Evolutionary conservation across 2,797 vertebrate genomes (phyloP), one percentile per base, ranked within the genome.

Genomic region (Cryptoblepharus egeriae): DNA sequence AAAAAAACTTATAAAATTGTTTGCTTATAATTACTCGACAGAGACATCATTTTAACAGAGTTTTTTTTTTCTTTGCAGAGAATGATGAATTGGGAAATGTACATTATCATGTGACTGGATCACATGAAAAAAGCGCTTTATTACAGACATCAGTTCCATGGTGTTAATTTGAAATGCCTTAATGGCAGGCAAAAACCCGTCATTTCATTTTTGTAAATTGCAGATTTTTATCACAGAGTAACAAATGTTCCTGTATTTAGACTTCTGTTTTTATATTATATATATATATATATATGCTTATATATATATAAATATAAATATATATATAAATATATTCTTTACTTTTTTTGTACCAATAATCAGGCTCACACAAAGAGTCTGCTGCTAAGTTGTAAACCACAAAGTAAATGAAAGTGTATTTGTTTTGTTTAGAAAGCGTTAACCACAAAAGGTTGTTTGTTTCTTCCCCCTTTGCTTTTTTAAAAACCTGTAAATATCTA

Each of bases 111-210:
- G 97, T 98, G 97, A 97, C 95, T 94, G 95, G 95, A 96, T 98
- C 97, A 98, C 97, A 96, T 97, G 97, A 96, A 79, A 74, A 52
- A 97, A 96, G 93, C 94, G 96, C 95, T 96, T 97, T 97, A 96
- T 96, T 97, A 97, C 96, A 98, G 96, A 97, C 98, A 97, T 99
- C 97, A 96, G 96, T 97, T 98, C 97, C 97, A 97, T 97, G 97
- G 97, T 98, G 98, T 99, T 98, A 96, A 96, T 96, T 96, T 96
- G 96, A 97, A 97, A 97, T 96, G 97, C 97, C 98, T 98, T 97
- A 96, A 95, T 98, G 96, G 97, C 97, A 98, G 97, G 97, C 97
- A 97, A 96, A 97, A 97, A 96, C 93, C 94, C 96, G 95, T 97
- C 96, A 96, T 98, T 98, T 97, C 95, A 95, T 96, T 96, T 96